Percentiles rank a stretch among this genome's conserved stretches.
Evolutionary conservation across 2,797 vertebrate species (phyloP).

Genomic region (Loris lydekkerianus): DNA sequence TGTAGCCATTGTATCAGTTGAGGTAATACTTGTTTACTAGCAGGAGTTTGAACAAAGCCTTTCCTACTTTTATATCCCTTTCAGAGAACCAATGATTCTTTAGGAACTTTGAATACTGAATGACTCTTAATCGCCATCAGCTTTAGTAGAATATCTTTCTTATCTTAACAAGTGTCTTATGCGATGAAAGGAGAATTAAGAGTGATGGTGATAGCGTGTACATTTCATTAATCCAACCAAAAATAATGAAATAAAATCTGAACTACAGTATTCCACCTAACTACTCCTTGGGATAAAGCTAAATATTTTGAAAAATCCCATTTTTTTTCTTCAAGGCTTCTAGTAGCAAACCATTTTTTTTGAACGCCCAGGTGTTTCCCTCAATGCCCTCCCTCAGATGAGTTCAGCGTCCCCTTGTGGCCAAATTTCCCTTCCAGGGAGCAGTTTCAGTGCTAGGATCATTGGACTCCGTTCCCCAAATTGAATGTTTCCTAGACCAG

Average conservation of each 20-base stretch:
- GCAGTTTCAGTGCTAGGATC: constrained; percentile 45
- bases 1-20: constrained; percentile 96
- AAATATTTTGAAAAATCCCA: constrained; percentile 50
- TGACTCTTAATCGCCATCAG: constrained; percentile 79
- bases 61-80: constrained; percentile 98
- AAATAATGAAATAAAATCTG: constrained; percentile 66
- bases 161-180: constrained; percentile 69
- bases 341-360: background rate
- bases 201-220: background rate
- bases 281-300: constrained; percentile 63
- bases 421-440: constrained; percentile 67
- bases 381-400: background rate
- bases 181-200: constrained; percentile 70
- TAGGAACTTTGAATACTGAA: constrained; percentile 83
- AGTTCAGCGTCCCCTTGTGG: background rate
- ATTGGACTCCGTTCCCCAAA: constrained; percentile 50
- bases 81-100: constrained; percentile 84
- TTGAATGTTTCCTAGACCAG: constrained; percentile 59
- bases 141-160: constrained; percentile 75
- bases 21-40: constrained; percentile 95
- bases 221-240: constrained; percentile 68
- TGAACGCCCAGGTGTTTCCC: background rate
- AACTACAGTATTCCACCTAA: constrained; percentile 65
- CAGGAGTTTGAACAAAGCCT: constrained; percentile 93
- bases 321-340: constrained; percentile 56